These are phyloP conservation scores for Scolopax bukidnonensis DNA, from an alignment of 2,797 vertebrate species.

Conservation along the genomic window DNA sequence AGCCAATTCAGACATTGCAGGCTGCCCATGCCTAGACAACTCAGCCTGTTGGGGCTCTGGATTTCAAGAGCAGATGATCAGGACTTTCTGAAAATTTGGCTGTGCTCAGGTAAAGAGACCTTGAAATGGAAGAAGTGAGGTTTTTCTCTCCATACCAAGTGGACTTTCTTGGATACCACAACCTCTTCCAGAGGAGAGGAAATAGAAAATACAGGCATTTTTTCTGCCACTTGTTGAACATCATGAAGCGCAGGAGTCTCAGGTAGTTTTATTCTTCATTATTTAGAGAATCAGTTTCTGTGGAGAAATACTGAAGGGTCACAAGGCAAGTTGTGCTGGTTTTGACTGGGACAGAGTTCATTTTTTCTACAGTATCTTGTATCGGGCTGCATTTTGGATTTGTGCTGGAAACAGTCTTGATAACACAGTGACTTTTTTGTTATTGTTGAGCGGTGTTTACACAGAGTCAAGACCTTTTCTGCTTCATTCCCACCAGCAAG, in stretches of 20 bases:
- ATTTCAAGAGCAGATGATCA: neutral
- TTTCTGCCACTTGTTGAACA: neutral
- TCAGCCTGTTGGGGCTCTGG: neutral
- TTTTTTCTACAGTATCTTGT: neutral
- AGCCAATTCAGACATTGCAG: neutral
- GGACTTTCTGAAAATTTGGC: neutral
- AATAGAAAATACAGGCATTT: neutral
- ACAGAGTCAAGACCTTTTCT: neutral
- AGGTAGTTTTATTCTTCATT: neutral
- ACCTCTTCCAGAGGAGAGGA: neutral
- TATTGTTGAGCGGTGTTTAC: neutral
- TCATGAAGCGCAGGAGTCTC: neutral
- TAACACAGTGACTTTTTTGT: neutral
- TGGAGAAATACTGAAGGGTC: neutral
- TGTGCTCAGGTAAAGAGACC: neutral
- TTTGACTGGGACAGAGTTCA: neutral
- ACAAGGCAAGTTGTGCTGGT: neutral
- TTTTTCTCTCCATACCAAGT: neutral
- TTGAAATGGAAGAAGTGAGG: neutral
- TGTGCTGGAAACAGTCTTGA: neutral
- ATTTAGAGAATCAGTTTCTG: neutral
- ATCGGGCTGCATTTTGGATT: neutral
- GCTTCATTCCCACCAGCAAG: neutral
- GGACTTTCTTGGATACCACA: neutral
- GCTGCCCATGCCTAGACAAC: neutral